A percentile compares a stretch with the other conserved stretches of the same genome.
These are phyloP conservation scores for Sigmodon hispidus DNA, from an alignment of 2,113 vertebrate species.

Conservation along the genomic window DNA sequence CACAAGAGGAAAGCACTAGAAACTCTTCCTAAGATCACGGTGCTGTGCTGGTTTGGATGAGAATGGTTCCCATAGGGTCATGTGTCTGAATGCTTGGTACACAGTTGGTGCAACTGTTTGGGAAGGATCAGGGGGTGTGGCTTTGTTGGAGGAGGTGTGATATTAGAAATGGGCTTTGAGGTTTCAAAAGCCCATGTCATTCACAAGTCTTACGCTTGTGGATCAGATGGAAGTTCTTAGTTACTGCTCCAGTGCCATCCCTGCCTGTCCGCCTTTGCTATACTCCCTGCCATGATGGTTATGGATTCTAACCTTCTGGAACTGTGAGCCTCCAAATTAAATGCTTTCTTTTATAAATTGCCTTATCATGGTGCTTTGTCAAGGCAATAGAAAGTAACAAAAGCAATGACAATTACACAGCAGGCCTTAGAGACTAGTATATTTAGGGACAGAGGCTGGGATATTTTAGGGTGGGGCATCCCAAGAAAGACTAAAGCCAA, in stretches of 20 bases:
- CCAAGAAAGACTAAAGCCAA: slow-evolving; percentile 25
- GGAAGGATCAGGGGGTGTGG: neutral
- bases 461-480: too few species aligned
- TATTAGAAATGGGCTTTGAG: neutral
- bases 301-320: neutral
- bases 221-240: neutral
- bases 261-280: neutral
- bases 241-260: neutral
- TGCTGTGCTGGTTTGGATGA: neutral
- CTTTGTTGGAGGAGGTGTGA: neutral
- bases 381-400: neutral
- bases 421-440: neutral
- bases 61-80: neutral
- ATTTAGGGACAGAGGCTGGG: neutral
- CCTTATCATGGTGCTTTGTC: neutral
- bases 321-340: neutral
- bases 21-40: neutral
- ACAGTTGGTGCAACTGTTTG: neutral
- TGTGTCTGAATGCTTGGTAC: neutral
- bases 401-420: neutral
- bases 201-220: neutral
- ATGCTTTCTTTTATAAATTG: neutral
- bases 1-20: neutral
- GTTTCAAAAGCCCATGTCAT: neutral
- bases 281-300: neutral